phyloP scores from a whole-genome alignment of 2,797 vertebrate species.

The Eptatretus atami region DNA sequence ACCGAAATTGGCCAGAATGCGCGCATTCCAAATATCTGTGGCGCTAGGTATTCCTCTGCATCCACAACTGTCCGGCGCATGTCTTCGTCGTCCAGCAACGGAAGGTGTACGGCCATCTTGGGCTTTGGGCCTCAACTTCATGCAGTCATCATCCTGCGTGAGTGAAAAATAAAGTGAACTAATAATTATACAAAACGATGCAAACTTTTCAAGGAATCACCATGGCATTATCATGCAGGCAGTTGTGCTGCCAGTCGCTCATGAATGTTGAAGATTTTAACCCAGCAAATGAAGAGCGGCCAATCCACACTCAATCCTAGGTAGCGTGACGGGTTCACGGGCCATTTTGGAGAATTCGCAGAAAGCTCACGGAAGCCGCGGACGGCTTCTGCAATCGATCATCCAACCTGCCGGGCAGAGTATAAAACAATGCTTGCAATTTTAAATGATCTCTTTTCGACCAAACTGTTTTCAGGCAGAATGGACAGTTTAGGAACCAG shows the following conservation, averaged over 20 bases:
- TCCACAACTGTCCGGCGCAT: slow-evolving; percentile 86
- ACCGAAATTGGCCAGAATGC: too few relatives aligned
- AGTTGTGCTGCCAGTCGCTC: too few relatives aligned
- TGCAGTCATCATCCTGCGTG: slow-evolving; percentile 60
- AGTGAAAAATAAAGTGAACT: neutral
- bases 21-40: slow-evolving; percentile 25
- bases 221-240: too few relatives aligned
- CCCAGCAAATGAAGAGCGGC: too few relatives aligned
- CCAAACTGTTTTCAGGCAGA: too few relatives aligned
- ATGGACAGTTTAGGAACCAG: too few relatives aligned
- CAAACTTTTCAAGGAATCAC: too few relatives aligned
- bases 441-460: too few relatives aligned
- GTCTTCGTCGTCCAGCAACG: slow-evolving; percentile 82
- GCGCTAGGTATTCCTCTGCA: slow-evolving; percentile 71
- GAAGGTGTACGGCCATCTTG: slow-evolving; percentile 94
- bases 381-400: slow-evolving; percentile 84
- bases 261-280: too few relatives aligned
- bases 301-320: slow-evolving; percentile 52
- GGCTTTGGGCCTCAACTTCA: slow-evolving; percentile 89
- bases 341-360: slow-evolving; percentile 95
- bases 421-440: neutral
- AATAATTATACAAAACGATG: too few relatives aligned
- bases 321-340: slow-evolving; percentile 72
- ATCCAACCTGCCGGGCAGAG: slow-evolving; percentile 42
- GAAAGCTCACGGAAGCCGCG: slow-evolving; percentile 88